A percentile compares a stretch with the other conserved stretches of the same genome.
Conservation (phyloP, 2,113 vertebrate genomes). For the Notothenia rossii region DNA sequence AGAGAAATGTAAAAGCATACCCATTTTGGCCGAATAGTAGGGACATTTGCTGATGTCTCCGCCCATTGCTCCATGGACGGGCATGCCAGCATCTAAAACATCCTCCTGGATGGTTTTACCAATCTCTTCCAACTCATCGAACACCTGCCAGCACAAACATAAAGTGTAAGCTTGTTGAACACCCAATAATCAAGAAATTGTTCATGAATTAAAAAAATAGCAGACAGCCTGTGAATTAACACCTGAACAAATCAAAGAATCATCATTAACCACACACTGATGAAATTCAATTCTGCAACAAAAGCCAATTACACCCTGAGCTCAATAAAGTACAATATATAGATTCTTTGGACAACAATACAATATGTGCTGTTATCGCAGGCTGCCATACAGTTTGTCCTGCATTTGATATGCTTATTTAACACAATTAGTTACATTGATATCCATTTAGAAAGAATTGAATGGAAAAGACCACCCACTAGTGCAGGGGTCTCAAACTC, state of each 20-base stretch:
- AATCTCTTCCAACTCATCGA: constrained; percentile 91
- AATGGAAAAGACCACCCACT: not conserved
- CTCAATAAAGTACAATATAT: too few species aligned
- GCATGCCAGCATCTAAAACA: constrained; percentile 82
- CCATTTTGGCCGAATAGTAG: constrained; percentile 88
- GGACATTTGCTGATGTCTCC: constrained; percentile 94
- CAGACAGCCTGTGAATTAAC: too few species aligned
- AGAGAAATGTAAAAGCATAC: constrained; percentile 66
- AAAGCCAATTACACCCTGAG: too few species aligned
- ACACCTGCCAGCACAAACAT: constrained; percentile 85
- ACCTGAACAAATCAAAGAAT: not conserved
- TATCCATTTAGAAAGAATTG: too few species aligned
- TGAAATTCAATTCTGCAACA: not conserved
- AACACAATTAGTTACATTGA: too few species aligned
- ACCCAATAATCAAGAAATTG: not conserved
- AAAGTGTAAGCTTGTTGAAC: not conserved
- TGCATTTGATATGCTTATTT: too few species aligned
- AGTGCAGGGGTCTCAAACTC: not conserved
- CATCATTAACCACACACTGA: not conserved
- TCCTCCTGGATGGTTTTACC: constrained; percentile 86
- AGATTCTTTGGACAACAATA: too few species aligned
- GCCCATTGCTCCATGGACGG: constrained; percentile 84
- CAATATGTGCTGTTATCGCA: too few species aligned
- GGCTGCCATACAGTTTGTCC: too few species aligned
- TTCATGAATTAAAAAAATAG: not conserved